These are phyloP conservation scores for Bovichtus diacanthus DNA, from an alignment of 2,797 vertebrate species.

Conservation along the genomic window DNA sequence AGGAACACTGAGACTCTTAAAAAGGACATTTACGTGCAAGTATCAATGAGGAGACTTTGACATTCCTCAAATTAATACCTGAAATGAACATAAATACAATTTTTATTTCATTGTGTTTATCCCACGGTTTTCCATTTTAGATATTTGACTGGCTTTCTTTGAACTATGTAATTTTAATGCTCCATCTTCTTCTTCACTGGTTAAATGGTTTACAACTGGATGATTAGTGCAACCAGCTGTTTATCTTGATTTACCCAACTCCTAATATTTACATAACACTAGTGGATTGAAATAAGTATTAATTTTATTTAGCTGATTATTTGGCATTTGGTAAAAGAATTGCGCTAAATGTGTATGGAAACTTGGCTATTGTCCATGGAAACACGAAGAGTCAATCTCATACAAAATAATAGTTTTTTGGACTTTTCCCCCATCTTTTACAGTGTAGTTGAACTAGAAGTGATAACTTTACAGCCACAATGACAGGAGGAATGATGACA, in stretches of 20 bases:
- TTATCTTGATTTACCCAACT: too few relatives aligned
- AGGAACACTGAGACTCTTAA: slow-evolving; percentile 6
- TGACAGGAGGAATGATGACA: not conserved
- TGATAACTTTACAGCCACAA: not conserved
- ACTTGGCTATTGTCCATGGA: not conserved
- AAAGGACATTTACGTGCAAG: slow-evolving; percentile 2
- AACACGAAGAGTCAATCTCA: not conserved
- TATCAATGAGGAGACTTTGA: not conserved
- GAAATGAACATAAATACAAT: not conserved
- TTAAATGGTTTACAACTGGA: not conserved
- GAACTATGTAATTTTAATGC: not conserved
- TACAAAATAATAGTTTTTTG: not conserved
- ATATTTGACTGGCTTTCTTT: not conserved
- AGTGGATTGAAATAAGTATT: not conserved
- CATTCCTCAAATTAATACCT: not conserved
- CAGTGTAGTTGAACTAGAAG: not conserved
- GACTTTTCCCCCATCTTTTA: not conserved
- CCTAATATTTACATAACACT: not conserved
- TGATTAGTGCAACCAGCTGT: not conserved
- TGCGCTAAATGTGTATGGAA: not conserved
- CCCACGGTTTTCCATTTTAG: not conserved
- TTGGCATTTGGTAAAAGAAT: not conserved
- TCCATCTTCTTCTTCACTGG: not conserved
- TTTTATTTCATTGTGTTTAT: not conserved
- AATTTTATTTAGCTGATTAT: not conserved